Evolutionary conservation across 2,797 vertebrate genomes (phyloP).

Genomic region (Rhodeus uyekii): DNA sequence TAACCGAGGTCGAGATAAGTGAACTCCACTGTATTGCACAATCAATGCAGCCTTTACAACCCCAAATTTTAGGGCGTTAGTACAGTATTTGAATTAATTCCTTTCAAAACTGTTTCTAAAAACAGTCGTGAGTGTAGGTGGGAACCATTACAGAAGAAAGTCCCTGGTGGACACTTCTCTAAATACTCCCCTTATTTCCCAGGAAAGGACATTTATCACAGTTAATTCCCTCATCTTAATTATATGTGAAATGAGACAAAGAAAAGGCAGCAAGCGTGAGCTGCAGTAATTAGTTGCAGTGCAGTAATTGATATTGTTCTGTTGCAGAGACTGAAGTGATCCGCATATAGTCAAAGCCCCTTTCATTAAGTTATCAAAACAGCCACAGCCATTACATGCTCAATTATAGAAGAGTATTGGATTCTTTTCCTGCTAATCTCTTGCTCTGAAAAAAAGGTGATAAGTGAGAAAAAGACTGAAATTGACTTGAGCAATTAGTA

Average conservation of each 20-base stretch:
- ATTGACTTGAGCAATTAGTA: constrained; percentile 59
- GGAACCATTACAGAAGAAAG: neutral
- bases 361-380: constrained; percentile 64
- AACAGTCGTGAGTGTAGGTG: neutral
- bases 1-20: no score
- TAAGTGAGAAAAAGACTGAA: constrained; percentile 59
- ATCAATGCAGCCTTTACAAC: neutral
- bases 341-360: constrained; percentile 46
- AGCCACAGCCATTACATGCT: constrained; percentile 59
- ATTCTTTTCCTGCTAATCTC: constrained; percentile 52
- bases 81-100: neutral
- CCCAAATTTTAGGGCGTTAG: neutral
- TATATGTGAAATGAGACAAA: constrained; percentile 55
- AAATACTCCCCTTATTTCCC: constrained; percentile 45
- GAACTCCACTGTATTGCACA: no score
- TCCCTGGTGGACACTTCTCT: constrained; percentile 31
- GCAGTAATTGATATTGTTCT: constrained; percentile 59
- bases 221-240: constrained; percentile 58
- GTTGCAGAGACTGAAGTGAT: constrained; percentile 53
- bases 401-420: constrained; percentile 59
- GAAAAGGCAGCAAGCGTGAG: constrained; percentile 46
- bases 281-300: constrained; percentile 55
- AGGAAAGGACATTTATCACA: constrained; percentile 53
- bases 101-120: neutral
- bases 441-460: constrained; percentile 56